A percentile compares a stretch with the other conserved stretches of the same genome.
phyloP scores from a whole-genome alignment of 2,113 vertebrate genomes.

The Dasyornis broadbenti region DNA sequence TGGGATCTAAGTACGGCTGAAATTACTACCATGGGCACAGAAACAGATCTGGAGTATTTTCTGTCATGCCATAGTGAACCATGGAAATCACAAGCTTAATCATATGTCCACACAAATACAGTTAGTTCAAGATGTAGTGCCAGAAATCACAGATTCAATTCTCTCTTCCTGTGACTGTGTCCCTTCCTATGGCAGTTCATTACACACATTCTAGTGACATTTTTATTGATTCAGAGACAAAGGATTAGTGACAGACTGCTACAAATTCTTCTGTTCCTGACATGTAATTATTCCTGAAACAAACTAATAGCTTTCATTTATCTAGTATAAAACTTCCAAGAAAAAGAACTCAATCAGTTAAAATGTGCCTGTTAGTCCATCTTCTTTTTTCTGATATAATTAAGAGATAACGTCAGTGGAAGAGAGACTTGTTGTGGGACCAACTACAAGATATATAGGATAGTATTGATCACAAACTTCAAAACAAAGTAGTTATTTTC shows the following conservation, averaged over 20 bases:
- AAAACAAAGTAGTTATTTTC: constrained; percentile 42
- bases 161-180: neutral
- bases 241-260: neutral
- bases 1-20: neutral
- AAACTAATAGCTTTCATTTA: constrained; percentile 30
- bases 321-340: constrained; percentile 11
- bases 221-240: constrained; percentile 38
- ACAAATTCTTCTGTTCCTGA: constrained; percentile 16
- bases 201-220: neutral
- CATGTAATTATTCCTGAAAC: neutral
- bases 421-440: neutral
- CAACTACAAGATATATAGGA: neutral
- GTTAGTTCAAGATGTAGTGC: neutral
- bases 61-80: neutral
- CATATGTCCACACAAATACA: neutral
- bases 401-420: constrained; percentile 17
- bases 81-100: neutral
- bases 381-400: neutral
- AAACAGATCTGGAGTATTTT: neutral
- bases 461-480: neutral
- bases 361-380: neutral
- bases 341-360: neutral
- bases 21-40: neutral
- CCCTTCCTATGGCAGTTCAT: neutral
- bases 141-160: neutral